Evolutionary conservation across 2,888 invertebrate genomes (phyloP).

Genomic region (Mongoloraphidia duomilia): DNA sequence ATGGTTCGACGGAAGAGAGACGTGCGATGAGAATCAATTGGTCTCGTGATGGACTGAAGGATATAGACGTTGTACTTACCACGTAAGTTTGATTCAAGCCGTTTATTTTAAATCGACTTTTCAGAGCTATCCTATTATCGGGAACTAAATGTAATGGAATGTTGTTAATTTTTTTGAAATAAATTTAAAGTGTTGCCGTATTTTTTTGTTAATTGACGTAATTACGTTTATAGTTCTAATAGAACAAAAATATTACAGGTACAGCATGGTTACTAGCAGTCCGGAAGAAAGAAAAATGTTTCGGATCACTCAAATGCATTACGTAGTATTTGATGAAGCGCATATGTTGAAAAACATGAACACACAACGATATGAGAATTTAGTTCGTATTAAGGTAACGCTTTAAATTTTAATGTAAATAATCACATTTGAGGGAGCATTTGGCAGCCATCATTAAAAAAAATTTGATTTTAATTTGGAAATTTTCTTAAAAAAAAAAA

Average conservation of each 20-base stretch:
- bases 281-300: constrained; percentile 85
- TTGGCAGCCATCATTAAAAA: constrained; percentile 3
- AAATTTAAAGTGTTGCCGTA: not conserved
- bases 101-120: not conserved
- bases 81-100: constrained; percentile 47
- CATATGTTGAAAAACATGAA: constrained; percentile 98
- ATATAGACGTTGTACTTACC: constrained; percentile 74
- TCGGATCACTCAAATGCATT: constrained; percentile 76
- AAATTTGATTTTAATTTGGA: constrained; percentile 6
- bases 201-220: not conserved
- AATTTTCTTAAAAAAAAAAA: not conserved
- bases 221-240: not conserved
- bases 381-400: constrained; percentile 57
- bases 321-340: constrained; percentile 92
- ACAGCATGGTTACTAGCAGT: constrained; percentile 67
- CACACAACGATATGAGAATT: constrained; percentile 75
- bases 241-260: constrained; percentile 26
- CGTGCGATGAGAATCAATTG: constrained; percentile 61
- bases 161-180: not conserved
- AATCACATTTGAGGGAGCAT: not conserved
- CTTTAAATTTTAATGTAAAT: constrained; percentile 2
- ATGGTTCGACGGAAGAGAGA: constrained; percentile 76
- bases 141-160: constrained; percentile 2
- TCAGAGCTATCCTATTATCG: not conserved
- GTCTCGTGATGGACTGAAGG: constrained; percentile 52